These are phyloP conservation scores for Habroteleia sp. DNA, from an alignment of 2,888 invertebrate species.

Conservation along the genomic window DNA sequence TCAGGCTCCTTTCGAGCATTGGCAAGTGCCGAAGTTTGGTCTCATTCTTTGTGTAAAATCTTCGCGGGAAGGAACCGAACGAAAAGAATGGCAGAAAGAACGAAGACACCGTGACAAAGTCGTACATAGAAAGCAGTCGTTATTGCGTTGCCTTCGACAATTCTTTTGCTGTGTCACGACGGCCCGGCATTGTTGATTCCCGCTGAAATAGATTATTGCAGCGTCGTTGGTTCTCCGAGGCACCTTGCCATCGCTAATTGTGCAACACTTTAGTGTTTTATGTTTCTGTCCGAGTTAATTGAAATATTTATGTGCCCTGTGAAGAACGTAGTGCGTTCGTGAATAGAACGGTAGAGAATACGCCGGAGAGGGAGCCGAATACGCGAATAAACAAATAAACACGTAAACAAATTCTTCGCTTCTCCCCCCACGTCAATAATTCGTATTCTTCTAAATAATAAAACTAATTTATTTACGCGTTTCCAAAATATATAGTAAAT, in stretches of 20 bases:
- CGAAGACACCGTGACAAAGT: constrained; percentile 39
- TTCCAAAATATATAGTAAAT: too few relatives aligned
- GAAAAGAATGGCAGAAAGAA: constrained; percentile 24
- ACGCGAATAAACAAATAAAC: too few relatives aligned
- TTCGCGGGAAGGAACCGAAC: constrained; percentile 1
- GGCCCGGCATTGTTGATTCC: constrained; percentile 69
- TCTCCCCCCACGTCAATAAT: too few relatives aligned
- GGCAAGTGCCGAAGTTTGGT: constrained; percentile 50
- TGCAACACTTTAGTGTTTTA: constrained; percentile 26
- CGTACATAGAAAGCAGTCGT: constrained; percentile 75
- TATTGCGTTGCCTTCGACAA: constrained; percentile 71
- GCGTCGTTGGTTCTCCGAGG: constrained; percentile 64
- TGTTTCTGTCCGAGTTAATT: constrained; percentile 9
- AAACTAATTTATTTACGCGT: too few relatives aligned
- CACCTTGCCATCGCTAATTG: constrained; percentile 66
- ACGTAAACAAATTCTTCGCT: too few relatives aligned
- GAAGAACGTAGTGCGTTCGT: too few relatives aligned
- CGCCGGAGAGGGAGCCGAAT: too few relatives aligned
- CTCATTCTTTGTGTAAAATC: constrained; percentile 42
- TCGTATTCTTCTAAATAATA: too few relatives aligned
- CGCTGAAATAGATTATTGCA: constrained; percentile 70
- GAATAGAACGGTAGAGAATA: too few relatives aligned
- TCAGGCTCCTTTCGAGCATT: constrained; percentile 25
- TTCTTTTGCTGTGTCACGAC: constrained; percentile 44
- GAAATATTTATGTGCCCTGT: constrained; percentile 37